Evolutionary conservation across 2,797 vertebrate species (phyloP), one percentile per base, ranked within the genome.

Genomic region (Dicrostonyx torquatus): DNA sequence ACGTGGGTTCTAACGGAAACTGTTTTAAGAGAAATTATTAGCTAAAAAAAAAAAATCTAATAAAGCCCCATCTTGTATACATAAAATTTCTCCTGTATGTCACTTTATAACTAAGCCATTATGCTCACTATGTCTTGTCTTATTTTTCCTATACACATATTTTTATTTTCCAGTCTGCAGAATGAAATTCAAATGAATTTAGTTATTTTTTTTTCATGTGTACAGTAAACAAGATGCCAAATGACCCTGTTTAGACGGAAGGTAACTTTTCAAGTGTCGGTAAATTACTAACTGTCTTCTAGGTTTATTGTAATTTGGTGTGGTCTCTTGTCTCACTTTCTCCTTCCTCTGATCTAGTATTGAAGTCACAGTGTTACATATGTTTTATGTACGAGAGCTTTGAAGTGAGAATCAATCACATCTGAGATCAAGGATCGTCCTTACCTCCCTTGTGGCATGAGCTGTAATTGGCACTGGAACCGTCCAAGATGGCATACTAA

Each of bases 321-420:
- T 95, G 89, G 11, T 40, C 88, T 90, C 96, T 24, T 96, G 92
- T 76, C 95, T 96, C 53, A 80, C 82, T 96, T 48, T 88, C 90
- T 93, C 76, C 93, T 96, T 94, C 91, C 82, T 72, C 96, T 96
- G 60, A 94, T 94, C 64, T 94, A 73, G 76, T 93, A 84, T 18
- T 37, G 31, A 96, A 97, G 82, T 92, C 72, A 96, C 91, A 88
- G 31, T 85, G 91, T 78, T 40, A 29, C 53, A 84, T 80, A 40
- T 85, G n/a, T 45, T 94, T 94, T 40, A 62, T 94, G 89, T 92
- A 80, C 53, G 87, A 50, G n/a, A 94, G 76, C 73, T 95, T 45
- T 78, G 83, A 77, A 91, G 95, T 94, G 34, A 91, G 17, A 92
- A 29, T 84, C 84, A 92, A 29, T 84, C 84, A 64, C 37, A 73